phyloP scores from a whole-genome alignment of 1,140 invertebrate species.

The Drosophila azteca region DNA sequence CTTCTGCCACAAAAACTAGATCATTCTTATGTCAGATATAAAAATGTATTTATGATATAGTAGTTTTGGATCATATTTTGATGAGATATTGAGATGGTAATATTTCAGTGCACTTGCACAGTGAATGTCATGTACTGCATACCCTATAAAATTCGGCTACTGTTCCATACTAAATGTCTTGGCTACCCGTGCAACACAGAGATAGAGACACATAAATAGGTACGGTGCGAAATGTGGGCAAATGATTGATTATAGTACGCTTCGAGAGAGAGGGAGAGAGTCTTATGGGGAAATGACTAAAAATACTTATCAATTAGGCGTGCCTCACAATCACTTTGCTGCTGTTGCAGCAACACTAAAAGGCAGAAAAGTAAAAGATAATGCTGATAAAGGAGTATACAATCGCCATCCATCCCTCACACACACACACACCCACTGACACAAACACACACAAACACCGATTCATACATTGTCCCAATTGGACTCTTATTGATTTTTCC shows the following conservation, averaged over 20 bases:
- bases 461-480: slow-evolving; percentile 52
- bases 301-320: slow-evolving; percentile 72
- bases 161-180: no score
- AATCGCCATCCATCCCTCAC: slow-evolving; percentile 15
- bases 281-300: slow-evolving; percentile 42
- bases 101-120: no score
- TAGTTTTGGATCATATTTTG: no score
- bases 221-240: slow-evolving; percentile 29
- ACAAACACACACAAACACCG: slow-evolving; percentile 24
- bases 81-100: no score
- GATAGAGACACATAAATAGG: slow-evolving; percentile 31
- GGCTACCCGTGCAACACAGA: no score
- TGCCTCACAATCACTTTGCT: slow-evolving; percentile 61
- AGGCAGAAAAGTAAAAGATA: not conserved
- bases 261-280: slow-evolving; percentile 1
- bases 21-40: no score
- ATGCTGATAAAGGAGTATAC: slow-evolving; percentile 65
- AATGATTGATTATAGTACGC: slow-evolving; percentile 62
- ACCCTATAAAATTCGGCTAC: no score
- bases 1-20: no score
- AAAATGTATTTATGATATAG: no score
- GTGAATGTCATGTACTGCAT: no score
- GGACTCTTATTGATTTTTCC: slow-evolving; percentile 78
- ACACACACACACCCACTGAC: slow-evolving; percentile 10
- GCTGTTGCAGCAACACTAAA: slow-evolving; percentile 12